Conservation (phyloP, 1,140 invertebrate species). For the Idris sp. region DNA sequence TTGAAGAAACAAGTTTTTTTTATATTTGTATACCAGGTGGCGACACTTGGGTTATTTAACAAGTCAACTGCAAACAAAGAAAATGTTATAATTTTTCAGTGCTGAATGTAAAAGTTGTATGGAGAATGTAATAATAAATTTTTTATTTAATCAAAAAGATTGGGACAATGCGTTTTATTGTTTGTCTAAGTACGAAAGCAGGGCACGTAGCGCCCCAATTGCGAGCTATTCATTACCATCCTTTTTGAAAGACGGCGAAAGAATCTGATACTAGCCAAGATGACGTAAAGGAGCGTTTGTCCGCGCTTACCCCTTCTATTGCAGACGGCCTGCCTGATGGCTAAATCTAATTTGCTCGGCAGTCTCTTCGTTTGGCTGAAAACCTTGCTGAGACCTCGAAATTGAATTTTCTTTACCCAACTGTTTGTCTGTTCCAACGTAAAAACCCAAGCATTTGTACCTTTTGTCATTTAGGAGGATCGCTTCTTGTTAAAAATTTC, state of each 20-base stretch:
- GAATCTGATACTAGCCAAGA: constrained; percentile 47
- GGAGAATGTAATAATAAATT: too few relatives aligned
- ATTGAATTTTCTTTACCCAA: constrained; percentile 49
- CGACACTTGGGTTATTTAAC: constrained; percentile 7
- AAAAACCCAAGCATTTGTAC: constrained; percentile 45
- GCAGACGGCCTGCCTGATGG: constrained; percentile 7
- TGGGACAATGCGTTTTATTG: constrained; percentile 38
- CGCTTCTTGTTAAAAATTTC: constrained; percentile 57
- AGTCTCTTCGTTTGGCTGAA: constrained; percentile 18
- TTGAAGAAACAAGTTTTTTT: constrained; percentile 27
- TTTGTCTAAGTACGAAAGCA: constrained; percentile 22
- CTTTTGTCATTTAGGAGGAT: constrained; percentile 61
- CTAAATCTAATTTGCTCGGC: constrained; percentile 51
- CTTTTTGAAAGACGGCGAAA: constrained; percentile 43
- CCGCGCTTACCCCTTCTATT: constrained; percentile 51
- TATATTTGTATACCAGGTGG: constrained; percentile 39
- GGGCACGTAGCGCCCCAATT: constrained; percentile 42
- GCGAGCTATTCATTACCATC: constrained; percentile 41
- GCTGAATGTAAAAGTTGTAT: too few relatives aligned
- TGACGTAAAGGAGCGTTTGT: constrained; percentile 56
- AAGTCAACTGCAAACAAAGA: too few relatives aligned
- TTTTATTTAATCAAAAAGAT: constrained; percentile 24
- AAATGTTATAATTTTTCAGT: too few relatives aligned
- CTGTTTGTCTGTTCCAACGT: constrained; percentile 41
- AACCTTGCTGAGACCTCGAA: constrained; percentile 37